phyloP scores from a whole-genome alignment of 2,797 vertebrate species.

The Chelon auratus region DNA sequence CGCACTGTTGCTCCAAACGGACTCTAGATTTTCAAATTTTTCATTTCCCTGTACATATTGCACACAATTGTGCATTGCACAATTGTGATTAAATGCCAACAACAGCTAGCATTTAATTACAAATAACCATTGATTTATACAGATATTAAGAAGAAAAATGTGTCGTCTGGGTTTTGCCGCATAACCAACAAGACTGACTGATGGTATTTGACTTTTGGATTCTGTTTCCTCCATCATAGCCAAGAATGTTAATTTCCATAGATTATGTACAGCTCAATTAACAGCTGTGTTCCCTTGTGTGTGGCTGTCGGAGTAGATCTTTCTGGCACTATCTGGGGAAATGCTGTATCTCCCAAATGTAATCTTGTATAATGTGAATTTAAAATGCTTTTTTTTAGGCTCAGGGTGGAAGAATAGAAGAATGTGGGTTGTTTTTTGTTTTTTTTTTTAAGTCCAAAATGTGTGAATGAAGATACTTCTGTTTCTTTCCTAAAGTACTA shows the following conservation, averaged over 20 bases:
- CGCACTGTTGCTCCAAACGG: too few relatives aligned
- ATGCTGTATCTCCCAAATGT: background rate
- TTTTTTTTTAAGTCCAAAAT: background rate
- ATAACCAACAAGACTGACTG: background rate
- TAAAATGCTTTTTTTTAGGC: background rate
- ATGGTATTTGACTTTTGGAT: constrained; percentile 13
- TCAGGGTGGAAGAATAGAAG: background rate
- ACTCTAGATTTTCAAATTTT: too few relatives aligned
- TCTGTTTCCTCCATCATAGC: background rate
- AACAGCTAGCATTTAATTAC: background rate
- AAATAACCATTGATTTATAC: background rate
- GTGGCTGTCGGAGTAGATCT: background rate
- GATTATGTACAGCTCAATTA: constrained; percentile 23
- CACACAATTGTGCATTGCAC: too few relatives aligned
- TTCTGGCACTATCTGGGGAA: background rate
- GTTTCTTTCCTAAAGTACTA: background rate
- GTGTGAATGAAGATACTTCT: background rate
- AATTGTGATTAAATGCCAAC: too few relatives aligned
- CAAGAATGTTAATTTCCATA: constrained; percentile 13
- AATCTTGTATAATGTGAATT: background rate
- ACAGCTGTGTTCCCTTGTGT: background rate
- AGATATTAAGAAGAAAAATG: too few relatives aligned
- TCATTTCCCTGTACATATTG: too few relatives aligned
- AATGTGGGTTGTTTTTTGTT: background rate
- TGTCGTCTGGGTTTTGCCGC: too few relatives aligned